phyloP scores from a whole-genome alignment of 2,113 vertebrate species.

The Oenanthe melanoleuca region DNA sequence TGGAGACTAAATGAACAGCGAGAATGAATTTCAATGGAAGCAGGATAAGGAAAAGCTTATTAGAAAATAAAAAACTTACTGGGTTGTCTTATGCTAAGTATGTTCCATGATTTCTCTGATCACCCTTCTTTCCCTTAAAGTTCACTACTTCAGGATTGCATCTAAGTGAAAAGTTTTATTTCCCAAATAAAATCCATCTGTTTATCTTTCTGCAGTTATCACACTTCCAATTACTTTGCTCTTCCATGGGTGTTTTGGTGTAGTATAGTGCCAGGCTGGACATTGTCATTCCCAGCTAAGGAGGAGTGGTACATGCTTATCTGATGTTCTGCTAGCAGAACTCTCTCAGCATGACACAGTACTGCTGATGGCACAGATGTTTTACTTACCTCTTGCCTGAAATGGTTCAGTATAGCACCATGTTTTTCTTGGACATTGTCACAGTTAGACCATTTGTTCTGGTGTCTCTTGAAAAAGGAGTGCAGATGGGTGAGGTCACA shows the following conservation, averaged over 20 bases:
- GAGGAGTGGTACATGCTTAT: not conserved
- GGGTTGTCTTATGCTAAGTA: not conserved
- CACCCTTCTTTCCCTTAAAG: not conserved
- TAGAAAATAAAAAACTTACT: not conserved
- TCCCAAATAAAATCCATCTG: not conserved
- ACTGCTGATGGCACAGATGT: not conserved
- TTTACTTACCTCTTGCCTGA: not conserved
- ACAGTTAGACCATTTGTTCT: not conserved
- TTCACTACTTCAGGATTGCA: not conserved
- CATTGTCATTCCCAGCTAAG: not conserved
- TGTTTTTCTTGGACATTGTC: not conserved
- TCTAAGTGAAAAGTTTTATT: not conserved
- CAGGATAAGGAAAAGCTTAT: not conserved
- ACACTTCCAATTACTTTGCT: not conserved
- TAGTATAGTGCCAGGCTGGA: not conserved
- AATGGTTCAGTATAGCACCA: not conserved
- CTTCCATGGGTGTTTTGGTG: not conserved
- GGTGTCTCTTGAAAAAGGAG: not conserved
- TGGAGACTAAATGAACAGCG: not conserved
- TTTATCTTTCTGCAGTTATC: not conserved
- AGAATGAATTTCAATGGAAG: not conserved
- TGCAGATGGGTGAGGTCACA: not conserved
- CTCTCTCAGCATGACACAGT: not conserved
- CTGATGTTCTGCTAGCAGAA: not conserved
- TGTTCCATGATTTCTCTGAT: not conserved